Evolutionary conservation across 2,888 invertebrate species (phyloP).

Genomic region (Ichneumon xanthorius): DNA sequence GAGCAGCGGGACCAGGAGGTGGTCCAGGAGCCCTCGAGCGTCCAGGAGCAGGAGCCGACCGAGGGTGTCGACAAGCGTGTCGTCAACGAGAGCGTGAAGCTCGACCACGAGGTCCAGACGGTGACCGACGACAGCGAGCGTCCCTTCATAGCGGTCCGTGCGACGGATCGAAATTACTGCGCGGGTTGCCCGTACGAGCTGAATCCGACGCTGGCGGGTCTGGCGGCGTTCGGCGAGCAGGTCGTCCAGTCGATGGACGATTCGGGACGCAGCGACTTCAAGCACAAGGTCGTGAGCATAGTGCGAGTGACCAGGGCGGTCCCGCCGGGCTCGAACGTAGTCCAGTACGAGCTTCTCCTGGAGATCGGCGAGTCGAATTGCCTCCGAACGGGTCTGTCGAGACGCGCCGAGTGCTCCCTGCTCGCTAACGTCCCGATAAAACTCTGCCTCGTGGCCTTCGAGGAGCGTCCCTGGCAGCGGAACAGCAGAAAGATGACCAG

Average conservation of each 20-base stretch:
- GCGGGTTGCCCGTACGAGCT: constrained; percentile 82
- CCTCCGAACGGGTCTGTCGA: constrained; percentile 73
- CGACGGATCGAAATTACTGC: constrained; percentile 77
- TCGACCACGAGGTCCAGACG: constrained; percentile 80
- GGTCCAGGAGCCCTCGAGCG: constrained; percentile 55
- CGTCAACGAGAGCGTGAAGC: constrained; percentile 71
- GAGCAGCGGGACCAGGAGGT: constrained; percentile 63
- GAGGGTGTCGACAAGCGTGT: constrained; percentile 76
- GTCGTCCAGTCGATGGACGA: constrained; percentile 79
- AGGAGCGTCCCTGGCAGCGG: constrained; percentile 79
- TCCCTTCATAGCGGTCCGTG: constrained; percentile 80
- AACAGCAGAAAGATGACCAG: constrained; percentile 76
- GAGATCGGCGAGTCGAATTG: constrained; percentile 81
- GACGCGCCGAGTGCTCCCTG: constrained; percentile 77
- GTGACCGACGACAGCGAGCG: constrained; percentile 77
- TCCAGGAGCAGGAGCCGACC: constrained; percentile 72
- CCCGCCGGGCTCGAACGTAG: constrained; percentile 77
- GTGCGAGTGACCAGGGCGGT: constrained; percentile 79
- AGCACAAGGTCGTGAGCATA: constrained; percentile 79
- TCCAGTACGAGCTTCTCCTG: constrained; percentile 79
- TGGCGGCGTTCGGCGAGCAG: constrained; percentile 77
- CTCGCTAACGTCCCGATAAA: constrained; percentile 75
- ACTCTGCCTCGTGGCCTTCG: constrained; percentile 78
- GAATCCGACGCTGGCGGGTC: constrained; percentile 80
- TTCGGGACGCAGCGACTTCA: constrained; percentile 76